Base-by-base conservation (phyloP, 2,888 invertebrate species). In the Camponotus fellah region DNA sequence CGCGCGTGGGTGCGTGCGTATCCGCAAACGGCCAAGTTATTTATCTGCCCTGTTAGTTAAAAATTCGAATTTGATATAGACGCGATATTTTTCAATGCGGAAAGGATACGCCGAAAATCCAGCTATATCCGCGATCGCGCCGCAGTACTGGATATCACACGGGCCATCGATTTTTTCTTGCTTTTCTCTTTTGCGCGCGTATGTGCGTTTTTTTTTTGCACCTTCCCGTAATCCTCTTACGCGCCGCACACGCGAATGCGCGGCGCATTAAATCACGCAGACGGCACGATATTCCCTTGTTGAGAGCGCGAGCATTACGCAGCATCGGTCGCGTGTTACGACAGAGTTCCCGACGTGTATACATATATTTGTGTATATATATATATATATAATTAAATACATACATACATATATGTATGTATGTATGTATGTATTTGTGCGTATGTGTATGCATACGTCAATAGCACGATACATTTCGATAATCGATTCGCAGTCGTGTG, bases 211-310 rank as follows among this genome's bases (percentile, higher is more conserved):
- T n/a, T 34, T 34, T 43, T 66, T 66, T 83, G 53, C 12, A 75
- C 17, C 34, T 53, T 60, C 62, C 74, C 40, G 69, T 89, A 89
- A 89, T 89, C 88, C 88, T 89, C 89, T 89, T 89, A 89, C 62
- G 34, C 49, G 34, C 49, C 64, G 79, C 53, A 66, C 72, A 58
- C 76, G 58, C 43, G 86, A 82, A 86, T 84, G 76, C 79, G 74
- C 62, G 58, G 46, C 58, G 83, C 86, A 82, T 89, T 89, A 89
- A 89, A 89, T 89, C 88, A 87, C 85, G 34, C 79, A 71, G 49
- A 32, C 12, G 71, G 37, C 58, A 68, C 71, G 60, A 60, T 72
- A 80, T 46, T 80, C 79, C 34, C 72, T 14, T 60, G 79, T 58
- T 80, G 79, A 80, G 72, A 80, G 72, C 72, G 60, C 71, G 60